Base-by-base conservation (phyloP, 2,888 invertebrate species). In the Drosophila koepferae region DNA sequence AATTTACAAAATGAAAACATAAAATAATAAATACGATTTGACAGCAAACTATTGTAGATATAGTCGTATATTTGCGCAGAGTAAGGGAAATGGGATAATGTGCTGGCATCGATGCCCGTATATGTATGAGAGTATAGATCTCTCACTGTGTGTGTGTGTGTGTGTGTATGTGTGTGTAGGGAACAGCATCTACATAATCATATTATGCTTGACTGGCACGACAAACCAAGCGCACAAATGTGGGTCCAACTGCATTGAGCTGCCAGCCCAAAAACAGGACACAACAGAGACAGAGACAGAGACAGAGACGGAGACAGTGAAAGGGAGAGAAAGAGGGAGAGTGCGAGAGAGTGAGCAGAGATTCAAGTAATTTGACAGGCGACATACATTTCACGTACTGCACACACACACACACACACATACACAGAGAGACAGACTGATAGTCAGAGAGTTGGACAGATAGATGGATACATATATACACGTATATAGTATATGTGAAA, bases 21-120 rank as follows among this genome's bases (percentile, higher is more conserved):
- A 85, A 90, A 87, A 91, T 91, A 91, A 90, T 90, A 90, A 91
- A 91, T 90, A 91, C 83, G 85, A 91, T 91, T 91, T 91, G 91
- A 91, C 90, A 91, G 88, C 74, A 79, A 67, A 75, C 71, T 72
- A 70, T 69, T 80, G 81, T 78, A 69, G 62, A 74, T 74, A 81
- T 73, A 71, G 65, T 53, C 20, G 46, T 49, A 73, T 69, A 74
- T 68, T 74, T 41, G 69, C 56, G 62, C 62, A 56, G 59, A 23
- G 51, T 16, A 28, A 18, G 66, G 66, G 46, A 51, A 60, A 64
- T 36, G 53, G 64, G 56, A 75, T 77, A 75, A 71, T 71, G 55
- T 59, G 69, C 63, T 65, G 56, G 44, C 63, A 63, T 28, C 62
- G 67, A 48, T 62, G 53, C 51, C 43, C 67, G 43, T 58, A 58